Evolutionary conservation across 2,113 vertebrate genomes (phyloP).

Genomic region (Hippocampus barbouri): DNA sequence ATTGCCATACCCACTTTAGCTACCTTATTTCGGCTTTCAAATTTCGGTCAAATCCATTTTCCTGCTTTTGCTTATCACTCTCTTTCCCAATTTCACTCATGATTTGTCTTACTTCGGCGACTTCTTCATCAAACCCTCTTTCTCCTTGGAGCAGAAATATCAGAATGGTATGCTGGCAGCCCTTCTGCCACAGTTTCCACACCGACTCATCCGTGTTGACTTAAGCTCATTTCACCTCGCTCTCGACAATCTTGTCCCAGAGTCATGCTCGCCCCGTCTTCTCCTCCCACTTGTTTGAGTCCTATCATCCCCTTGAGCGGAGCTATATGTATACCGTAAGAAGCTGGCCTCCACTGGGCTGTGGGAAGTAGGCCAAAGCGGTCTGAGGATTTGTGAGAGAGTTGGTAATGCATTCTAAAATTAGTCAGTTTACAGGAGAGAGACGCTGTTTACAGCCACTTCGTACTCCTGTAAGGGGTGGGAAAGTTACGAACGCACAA

Average conservation of each 20-base stretch:
- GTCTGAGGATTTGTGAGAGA: slow-evolving; percentile 63
- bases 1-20: background rate
- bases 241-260: slow-evolving; percentile 43
- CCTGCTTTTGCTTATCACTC: background rate
- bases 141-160: slow-evolving; percentile 43
- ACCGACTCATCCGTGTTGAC: slow-evolving; percentile 64
- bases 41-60: background rate
- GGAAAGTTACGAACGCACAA: slow-evolving; percentile 6
- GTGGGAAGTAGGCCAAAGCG: slow-evolving; percentile 63
- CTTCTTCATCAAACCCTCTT: slow-evolving; percentile 7
- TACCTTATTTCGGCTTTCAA: slow-evolving; percentile 18
- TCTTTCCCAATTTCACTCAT: slow-evolving; percentile 10
- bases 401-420: slow-evolving; percentile 62
- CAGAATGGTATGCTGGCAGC: slow-evolving; percentile 24
- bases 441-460: slow-evolving; percentile 42
- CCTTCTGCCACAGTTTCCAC: slow-evolving; percentile 53
- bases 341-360: slow-evolving; percentile 29
- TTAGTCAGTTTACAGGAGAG: slow-evolving; percentile 44
- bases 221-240: slow-evolving; percentile 54
- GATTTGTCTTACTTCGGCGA: slow-evolving; percentile 6
- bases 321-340: slow-evolving; percentile 41
- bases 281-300: slow-evolving; percentile 25
- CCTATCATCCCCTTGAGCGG: slow-evolving; percentile 37
- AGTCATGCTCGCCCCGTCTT: slow-evolving; percentile 28
- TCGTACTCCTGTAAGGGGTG: slow-evolving; percentile 12